Conservation (phyloP, 2,797 vertebrate species). For the Ptychobarbus kaznakovi region DNA sequence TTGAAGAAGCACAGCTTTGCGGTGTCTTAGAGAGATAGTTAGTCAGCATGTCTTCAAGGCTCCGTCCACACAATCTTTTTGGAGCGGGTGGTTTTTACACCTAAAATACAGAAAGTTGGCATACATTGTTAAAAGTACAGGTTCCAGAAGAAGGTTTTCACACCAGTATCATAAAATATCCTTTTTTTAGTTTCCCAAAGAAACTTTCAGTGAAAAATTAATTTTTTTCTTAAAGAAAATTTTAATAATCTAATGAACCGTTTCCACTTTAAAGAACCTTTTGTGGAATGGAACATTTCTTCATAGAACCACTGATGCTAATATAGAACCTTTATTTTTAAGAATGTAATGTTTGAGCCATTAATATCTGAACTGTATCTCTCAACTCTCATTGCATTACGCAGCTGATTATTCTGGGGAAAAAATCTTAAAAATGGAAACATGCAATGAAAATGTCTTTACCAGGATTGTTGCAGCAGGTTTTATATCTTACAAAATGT, state of each 20-base stretch:
- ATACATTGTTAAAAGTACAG: background rate
- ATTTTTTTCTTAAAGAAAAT: no score
- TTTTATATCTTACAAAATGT: background rate
- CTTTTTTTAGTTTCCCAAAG: background rate
- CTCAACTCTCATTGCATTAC: background rate
- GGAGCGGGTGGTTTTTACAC: background rate
- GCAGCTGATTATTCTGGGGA: background rate
- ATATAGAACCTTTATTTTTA: background rate
- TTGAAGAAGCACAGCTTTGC: conserved; percentile 10
- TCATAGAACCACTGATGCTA: background rate
- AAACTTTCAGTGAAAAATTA: no score
- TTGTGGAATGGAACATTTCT: background rate
- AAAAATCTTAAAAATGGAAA: background rate
- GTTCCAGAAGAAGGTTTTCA: background rate
- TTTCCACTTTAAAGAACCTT: background rate
- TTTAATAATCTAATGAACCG: no score
- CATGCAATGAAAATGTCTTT: background rate
- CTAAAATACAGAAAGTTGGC: conserved; percentile 3
- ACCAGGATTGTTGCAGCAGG: background rate
- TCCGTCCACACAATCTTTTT: background rate
- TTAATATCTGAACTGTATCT: background rate
- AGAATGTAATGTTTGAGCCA: background rate
- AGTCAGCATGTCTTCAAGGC: background rate
- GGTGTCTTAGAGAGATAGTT: conserved; percentile 22
- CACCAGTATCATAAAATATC: background rate